Evolutionary conservation across 2,113 vertebrate genomes (phyloP), one percentile per base, ranked within the genome.

Genomic region (Micromys minutus): DNA sequence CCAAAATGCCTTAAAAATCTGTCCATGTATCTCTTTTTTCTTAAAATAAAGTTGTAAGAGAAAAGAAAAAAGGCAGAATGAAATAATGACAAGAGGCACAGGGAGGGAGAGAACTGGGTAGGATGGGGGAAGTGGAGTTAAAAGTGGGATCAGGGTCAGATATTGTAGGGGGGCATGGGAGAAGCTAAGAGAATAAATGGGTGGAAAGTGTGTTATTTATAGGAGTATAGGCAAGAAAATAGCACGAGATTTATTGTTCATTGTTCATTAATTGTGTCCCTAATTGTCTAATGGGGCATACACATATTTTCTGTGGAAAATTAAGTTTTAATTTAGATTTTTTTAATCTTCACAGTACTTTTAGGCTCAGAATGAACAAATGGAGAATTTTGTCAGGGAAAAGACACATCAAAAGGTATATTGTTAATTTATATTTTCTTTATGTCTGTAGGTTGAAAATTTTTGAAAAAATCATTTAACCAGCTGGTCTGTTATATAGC

Each of bases 401-500:
- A 83, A 69, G 11, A 15, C 21, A 22, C 12, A 80, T 84, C 29
- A 92, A 10, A 96, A 89, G 83, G 31, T 36, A 2, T 4, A 2
- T 2, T 42, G 24, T 95, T 93, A 15, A 89, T 94, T 96, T 92
- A 59, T 67, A 59, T 26, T 86, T 94, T 94, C 34, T 85, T 95
- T 93, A 80, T 42, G 95, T 95, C 57, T 95, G 29, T 93, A 61
- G 55, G 87, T 89, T 93, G 87, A 81, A 97, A 95, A 79, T 94
- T 96, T 55, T 85, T 77, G 59, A 94, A 80, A n/a, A 90, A 95
- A 94, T 22, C 31, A 87, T 90, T 75, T 75, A 93, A 86, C 87
- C 92, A 98, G 93, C 95, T 96, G 92, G 91, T 77, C 87, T 87
- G 79, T 55, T 91, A 97, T 42, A 93, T 87, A 95, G 91, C 91